phyloP scores from a whole-genome alignment of 2,797 vertebrate species.

The Xerus rutilus region DNA sequence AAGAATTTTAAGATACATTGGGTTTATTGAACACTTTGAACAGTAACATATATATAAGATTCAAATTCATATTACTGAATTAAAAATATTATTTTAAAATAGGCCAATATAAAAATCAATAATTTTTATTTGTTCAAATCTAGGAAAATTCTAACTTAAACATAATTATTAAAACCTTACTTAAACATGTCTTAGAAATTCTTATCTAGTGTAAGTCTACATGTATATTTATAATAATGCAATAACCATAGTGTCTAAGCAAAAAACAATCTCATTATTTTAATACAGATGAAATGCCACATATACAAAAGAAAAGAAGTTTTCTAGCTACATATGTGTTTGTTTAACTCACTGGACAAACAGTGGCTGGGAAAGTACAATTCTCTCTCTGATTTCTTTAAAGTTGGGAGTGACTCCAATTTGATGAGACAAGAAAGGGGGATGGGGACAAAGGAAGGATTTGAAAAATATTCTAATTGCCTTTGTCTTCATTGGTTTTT shows the following conservation, averaged over 20 bases:
- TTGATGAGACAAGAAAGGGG: constrained; percentile 46
- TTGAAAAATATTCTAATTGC: constrained; percentile 35
- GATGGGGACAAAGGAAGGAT: background rate
- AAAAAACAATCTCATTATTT: background rate
- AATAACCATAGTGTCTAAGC: background rate
- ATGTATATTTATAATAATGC: background rate
- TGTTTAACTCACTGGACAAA: constrained; percentile 71
- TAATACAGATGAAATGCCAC: background rate
- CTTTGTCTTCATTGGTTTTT: constrained; percentile 63
- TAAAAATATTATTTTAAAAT: constrained; percentile 42
- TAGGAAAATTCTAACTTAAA: constrained; percentile 34
- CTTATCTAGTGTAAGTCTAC: background rate
- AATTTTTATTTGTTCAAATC: constrained; percentile 39
- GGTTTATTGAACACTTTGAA: background rate
- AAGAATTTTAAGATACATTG: constrained; percentile 23
- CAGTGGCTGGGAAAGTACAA: constrained; percentile 75
- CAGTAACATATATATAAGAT: background rate
- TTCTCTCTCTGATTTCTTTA: constrained; percentile 63
- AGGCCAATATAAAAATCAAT: background rate
- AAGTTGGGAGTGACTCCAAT: constrained; percentile 52
- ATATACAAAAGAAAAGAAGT: constrained; percentile 4
- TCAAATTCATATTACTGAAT: background rate
- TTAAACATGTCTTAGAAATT: background rate
- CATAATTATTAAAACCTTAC: background rate
- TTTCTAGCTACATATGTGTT: constrained; percentile 1